These are phyloP conservation scores for Ramazzottius varieornatus DNA, from an alignment of 2,888 invertebrate genomes.

Conservation along the genomic window DNA sequence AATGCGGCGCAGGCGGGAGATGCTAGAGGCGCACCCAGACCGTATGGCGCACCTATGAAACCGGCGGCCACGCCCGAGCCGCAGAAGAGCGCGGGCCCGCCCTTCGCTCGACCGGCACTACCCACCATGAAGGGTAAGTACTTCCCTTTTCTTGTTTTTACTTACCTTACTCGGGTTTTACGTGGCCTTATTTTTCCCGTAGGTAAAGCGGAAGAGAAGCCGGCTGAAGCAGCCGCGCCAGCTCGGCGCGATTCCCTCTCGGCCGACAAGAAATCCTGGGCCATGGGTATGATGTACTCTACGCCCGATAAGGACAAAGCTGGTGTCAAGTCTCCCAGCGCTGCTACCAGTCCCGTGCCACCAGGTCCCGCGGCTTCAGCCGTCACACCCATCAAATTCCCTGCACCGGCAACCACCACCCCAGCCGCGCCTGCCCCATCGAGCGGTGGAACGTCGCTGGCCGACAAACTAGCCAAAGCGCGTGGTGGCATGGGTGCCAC, in stretches of 20 bases:
- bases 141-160: too few relatives aligned
- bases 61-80: not conserved
- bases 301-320: not conserved
- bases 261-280: not conserved
- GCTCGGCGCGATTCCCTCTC: not conserved
- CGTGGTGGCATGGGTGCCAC: not conserved
- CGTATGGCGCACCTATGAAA: not conserved
- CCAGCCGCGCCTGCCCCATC: not conserved
- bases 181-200: not conserved
- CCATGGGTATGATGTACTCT: not conserved
- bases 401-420: slow-evolving; percentile 7
- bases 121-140: not conserved
- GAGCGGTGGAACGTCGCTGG: not conserved
- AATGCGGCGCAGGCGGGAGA: not conserved
- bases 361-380: slow-evolving; percentile 37
- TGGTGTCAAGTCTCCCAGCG: slow-evolving; percentile 11
- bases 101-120: not conserved
- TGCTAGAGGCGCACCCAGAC: not conserved
- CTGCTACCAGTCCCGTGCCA: slow-evolving; percentile 45
- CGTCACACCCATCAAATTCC: slow-evolving; percentile 10
- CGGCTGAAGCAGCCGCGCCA: too few relatives aligned
- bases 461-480: not conserved
- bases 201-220: not conserved
- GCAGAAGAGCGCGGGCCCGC: not conserved
- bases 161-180: too few relatives aligned